Percentiles rank a stretch among this genome's conserved stretches.
phyloP scores from a whole-genome alignment of 1,140 invertebrate genomes.

The Panonychus citri region DNA sequence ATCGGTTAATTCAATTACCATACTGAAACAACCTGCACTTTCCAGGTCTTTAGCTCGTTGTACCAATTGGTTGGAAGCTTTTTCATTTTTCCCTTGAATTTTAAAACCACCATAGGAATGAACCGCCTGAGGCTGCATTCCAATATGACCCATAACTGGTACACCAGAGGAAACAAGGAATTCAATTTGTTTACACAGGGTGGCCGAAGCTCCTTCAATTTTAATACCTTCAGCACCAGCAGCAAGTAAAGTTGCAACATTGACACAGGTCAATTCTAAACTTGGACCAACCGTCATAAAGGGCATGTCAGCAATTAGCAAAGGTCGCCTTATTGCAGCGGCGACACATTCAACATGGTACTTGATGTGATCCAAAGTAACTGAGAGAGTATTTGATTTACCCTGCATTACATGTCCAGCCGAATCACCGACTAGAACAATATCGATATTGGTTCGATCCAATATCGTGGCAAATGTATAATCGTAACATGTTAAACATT shows the following conservation, averaged over 20 bases:
- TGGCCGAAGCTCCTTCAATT: conserved; percentile 9
- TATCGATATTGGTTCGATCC: conserved; percentile 12
- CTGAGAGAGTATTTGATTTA: conserved; percentile 11
- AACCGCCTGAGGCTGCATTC: conserved; percentile 14
- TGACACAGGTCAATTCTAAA: not conserved
- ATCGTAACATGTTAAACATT: conserved; percentile 12
- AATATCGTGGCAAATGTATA: conserved; percentile 7
- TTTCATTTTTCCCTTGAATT: conserved; percentile 1
- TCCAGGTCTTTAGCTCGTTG: conserved; percentile 7
- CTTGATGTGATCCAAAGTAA: conserved; percentile 14
- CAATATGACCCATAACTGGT: conserved; percentile 15
- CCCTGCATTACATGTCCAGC: conserved; percentile 11
- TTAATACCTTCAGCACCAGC: conserved; percentile 15
- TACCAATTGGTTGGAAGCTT: not conserved
- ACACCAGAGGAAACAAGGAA: conserved; percentile 5
- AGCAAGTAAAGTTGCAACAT: conserved; percentile 8
- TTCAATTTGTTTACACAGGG: not conserved
- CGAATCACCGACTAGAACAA: conserved; percentile 15
- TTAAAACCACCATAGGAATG: conserved; percentile 11
- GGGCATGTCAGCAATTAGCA: conserved; percentile 11
- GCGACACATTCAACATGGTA: conserved; percentile 12
- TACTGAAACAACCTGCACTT: conserved; percentile 10
- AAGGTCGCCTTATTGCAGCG: conserved; percentile 3
- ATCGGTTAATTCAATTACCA: conserved; percentile 15
- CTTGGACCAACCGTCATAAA: not conserved